phyloP scores from a whole-genome alignment of 2,797 vertebrate species.

The Lophotriccus pileatus region DNA sequence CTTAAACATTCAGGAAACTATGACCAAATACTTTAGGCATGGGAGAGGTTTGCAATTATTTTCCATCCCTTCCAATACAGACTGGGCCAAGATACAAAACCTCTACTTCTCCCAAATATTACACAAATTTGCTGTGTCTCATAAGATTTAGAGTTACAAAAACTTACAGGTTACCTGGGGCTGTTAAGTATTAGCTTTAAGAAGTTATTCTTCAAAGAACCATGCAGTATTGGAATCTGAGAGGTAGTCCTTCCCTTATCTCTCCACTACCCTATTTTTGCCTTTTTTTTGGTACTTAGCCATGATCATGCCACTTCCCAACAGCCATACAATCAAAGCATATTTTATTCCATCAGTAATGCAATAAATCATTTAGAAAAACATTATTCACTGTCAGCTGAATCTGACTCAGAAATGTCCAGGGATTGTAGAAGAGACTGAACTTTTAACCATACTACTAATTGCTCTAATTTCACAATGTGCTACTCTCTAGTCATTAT shows the following conservation, averaged over 20 bases:
- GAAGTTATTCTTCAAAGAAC: not conserved
- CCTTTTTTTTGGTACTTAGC: not conserved
- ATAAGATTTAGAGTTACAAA: not conserved
- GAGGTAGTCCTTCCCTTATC: not conserved
- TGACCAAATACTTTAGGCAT: not conserved
- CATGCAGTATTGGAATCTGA: not conserved
- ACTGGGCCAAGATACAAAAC: not conserved
- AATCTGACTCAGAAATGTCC: not conserved
- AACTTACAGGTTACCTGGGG: not conserved
- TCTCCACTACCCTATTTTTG: not conserved
- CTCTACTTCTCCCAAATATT: not conserved
- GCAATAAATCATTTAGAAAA: constrained; percentile 1
- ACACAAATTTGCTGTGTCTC: not conserved
- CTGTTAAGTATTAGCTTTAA: not conserved
- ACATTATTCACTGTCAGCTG: not conserved
- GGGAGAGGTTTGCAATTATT: not conserved
- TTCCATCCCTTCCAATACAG: not conserved
- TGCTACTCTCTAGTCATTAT: not conserved
- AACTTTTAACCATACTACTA: not conserved
- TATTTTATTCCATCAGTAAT: not conserved
- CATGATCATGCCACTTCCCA: not conserved
- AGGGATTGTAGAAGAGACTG: not conserved
- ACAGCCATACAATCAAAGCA: not conserved
- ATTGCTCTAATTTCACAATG: not conserved
- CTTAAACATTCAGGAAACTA: not conserved